Conservation (phyloP, 2,888 invertebrate species). For the Ochropleura plecta region DNA sequence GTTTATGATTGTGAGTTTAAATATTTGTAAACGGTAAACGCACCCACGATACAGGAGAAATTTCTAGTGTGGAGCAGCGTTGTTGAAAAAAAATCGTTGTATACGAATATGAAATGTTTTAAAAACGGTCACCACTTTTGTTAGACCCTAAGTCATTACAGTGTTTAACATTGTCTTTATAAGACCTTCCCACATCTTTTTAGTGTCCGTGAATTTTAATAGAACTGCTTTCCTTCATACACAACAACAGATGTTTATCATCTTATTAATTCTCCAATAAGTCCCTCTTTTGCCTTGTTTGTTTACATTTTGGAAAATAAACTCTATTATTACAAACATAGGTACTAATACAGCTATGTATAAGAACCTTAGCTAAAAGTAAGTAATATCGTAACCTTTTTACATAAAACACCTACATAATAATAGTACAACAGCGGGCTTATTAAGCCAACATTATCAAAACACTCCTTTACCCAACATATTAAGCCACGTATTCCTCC, state of each 20-base stretch:
- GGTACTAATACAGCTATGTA: not conserved
- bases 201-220: not conserved
- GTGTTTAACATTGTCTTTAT: not conserved
- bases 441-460: constrained; percentile 64
- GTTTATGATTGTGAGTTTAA: too few relatives aligned
- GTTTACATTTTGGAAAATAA: not conserved
- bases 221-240: not conserved
- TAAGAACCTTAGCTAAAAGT: not conserved
- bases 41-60: too few relatives aligned
- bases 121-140: too few relatives aligned
- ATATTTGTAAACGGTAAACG: too few relatives aligned
- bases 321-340: constrained; percentile 1
- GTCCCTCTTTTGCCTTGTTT: not conserved
- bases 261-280: not conserved
- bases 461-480: constrained; percentile 59
- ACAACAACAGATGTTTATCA: not conserved
- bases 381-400: constrained; percentile 29
- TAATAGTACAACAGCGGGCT: constrained; percentile 37
- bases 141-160: not conserved
- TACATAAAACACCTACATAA: constrained; percentile 41
- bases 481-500: constrained; percentile 61
- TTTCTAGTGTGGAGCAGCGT: too few relatives aligned
- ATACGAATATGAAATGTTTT: too few relatives aligned
- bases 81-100: too few relatives aligned
- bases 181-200: not conserved